Base-by-base conservation (phyloP, 1,140 invertebrate genomes). In the Kradibia gibbosae region DNA sequence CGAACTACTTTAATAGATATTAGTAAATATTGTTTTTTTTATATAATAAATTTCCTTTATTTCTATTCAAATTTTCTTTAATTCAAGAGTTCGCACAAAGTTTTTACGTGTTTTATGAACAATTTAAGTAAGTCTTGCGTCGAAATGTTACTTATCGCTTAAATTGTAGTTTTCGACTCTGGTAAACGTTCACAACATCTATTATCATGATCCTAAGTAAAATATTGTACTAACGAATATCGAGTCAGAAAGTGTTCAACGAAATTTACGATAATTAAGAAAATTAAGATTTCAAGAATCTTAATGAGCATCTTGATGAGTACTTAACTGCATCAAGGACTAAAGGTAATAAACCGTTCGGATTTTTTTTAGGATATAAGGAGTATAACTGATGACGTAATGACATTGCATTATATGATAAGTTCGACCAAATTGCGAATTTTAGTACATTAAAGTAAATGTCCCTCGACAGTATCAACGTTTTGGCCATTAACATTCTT, bases 301-400 rank as follows among this genome's bases (percentile, higher is more conserved):
- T 75, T 81, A 81, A 81, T 76, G 80, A 71, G 20, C 62, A 81
- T 76, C 50, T 81, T 45, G 80, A 81, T 81, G 80, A 42, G 34
- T 28, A 22, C 45, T 80, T 72, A 67, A 80, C 50, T 60, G 20
- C 70, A 67, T 71, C 77, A 62, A 42, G 15, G 31, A 62, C 36
- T 73, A 20, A 42, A 31, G 25, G 15, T 34, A 57, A 25, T 80
- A 72, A 73, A 73, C 34, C 39, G 60, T 73, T 72, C 39, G 7
- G 22, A 13, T 34, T 11, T 60, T 71, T 71, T 50, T 60, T n/a
- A 55, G 48, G 67, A 72, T 53, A 72, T 25, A 25, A 72, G 36
- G 31, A 1, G 17, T 7, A 71, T 50, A 72, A 71, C 34, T 20
- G 25, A 57, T 45, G n/a, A 53, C 48, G n/a, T 55, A 65, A 39